Evolutionary conservation across 2,113 vertebrate genomes (phyloP).

Genomic region (Toxotes jaculatrix): DNA sequence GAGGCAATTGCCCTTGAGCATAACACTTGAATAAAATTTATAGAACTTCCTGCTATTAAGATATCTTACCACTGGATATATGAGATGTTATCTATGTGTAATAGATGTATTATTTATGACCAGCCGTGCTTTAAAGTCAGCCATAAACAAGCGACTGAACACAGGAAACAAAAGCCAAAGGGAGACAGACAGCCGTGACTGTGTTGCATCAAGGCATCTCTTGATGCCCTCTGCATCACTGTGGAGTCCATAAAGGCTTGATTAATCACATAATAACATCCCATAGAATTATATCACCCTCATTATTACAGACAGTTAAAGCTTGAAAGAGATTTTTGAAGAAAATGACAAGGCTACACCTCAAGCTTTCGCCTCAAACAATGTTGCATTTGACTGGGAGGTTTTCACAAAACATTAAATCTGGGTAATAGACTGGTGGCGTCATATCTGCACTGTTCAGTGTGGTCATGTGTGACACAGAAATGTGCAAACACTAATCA

Average conservation of each 20-base stretch:
- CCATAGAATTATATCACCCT: slow-evolving; percentile 48
- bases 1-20: slow-evolving; percentile 60
- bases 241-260: slow-evolving; percentile 60
- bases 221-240: slow-evolving; percentile 33
- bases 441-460: slow-evolving; percentile 25
- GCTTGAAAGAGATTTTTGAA: slow-evolving; percentile 11
- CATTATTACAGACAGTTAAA: slow-evolving; percentile 54
- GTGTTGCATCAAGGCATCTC: slow-evolving; percentile 30
- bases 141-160: slow-evolving; percentile 65
- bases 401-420: slow-evolving; percentile 50
- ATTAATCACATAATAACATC: slow-evolving; percentile 71
- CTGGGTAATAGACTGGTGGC: slow-evolving; percentile 18
- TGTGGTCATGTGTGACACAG: slow-evolving; percentile 27
- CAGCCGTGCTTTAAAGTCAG: slow-evolving; percentile 58
- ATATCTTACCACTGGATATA: slow-evolving; percentile 54
- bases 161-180: slow-evolving; percentile 51
- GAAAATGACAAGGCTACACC: slow-evolving; percentile 5
- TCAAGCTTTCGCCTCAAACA: slow-evolving; percentile 19
- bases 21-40: slow-evolving; percentile 61
- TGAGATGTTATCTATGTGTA: slow-evolving; percentile 47
- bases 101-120: slow-evolving; percentile 67
- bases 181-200: slow-evolving; percentile 35
- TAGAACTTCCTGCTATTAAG: slow-evolving; percentile 60
- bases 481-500: slow-evolving; percentile 67
- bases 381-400: slow-evolving; percentile 2